These are phyloP conservation scores for Lophotis ruficrista DNA, from an alignment of 2,113 vertebrate species.

Conservation along the genomic window DNA sequence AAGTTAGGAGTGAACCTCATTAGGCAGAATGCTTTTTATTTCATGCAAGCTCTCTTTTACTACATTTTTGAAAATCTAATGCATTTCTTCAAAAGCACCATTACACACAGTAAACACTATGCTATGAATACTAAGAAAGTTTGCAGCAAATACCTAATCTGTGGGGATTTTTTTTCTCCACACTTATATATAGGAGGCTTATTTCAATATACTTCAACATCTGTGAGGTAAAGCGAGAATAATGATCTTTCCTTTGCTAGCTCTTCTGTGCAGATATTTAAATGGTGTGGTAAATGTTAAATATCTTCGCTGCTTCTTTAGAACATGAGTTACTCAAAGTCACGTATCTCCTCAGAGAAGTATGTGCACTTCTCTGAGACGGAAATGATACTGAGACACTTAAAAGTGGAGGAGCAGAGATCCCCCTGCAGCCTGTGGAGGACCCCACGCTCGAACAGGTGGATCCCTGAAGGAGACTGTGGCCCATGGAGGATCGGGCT, in stretches of 20 bases:
- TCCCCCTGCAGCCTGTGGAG: too few relatives aligned
- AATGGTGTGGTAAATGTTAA: neutral
- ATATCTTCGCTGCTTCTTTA: neutral
- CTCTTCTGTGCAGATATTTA: neutral
- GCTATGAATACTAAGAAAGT: neutral
- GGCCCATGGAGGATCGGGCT: too few relatives aligned
- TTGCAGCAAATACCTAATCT: neutral
- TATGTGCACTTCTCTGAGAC: neutral
- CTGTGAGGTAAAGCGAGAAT: neutral
- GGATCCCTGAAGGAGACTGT: too few relatives aligned
- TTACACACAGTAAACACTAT: neutral
- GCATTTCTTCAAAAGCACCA: too few relatives aligned
- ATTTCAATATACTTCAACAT: neutral
- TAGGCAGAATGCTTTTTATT: neutral
- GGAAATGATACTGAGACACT: neutral
- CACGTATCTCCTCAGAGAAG: neutral
- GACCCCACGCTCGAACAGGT: too few relatives aligned
- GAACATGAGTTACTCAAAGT: neutral
- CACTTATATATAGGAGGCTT: neutral
- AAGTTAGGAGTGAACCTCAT: neutral
- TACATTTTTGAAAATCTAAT: neutral
- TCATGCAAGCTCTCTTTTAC: neutral
- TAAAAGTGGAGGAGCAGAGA: too few relatives aligned
- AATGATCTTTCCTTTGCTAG: neutral
- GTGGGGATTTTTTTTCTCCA: neutral